phyloP scores from a whole-genome alignment of 1,140 invertebrate species.

The Olivierus martensii region DNA sequence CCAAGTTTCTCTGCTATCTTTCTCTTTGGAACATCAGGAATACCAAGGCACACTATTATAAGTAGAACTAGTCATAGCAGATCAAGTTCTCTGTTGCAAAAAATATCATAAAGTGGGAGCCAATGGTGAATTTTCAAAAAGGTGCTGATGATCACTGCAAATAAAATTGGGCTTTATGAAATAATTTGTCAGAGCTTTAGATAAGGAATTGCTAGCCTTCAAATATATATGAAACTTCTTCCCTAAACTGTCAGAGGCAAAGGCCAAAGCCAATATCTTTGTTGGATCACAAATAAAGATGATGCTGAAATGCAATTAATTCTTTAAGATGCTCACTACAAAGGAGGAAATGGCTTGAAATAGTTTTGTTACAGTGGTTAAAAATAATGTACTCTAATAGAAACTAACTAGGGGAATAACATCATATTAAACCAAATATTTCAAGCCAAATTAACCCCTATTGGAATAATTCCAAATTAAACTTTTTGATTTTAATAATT shows the following conservation, averaged over 20 bases:
- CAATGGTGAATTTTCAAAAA: not conserved
- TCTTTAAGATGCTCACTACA: conserved; percentile 15
- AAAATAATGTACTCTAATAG: too few relatives aligned
- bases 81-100: not conserved
- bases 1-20: not conserved
- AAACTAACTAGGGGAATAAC: too few relatives aligned
- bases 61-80: not conserved
- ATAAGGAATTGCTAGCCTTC: conserved; percentile 12
- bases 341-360: conserved; percentile 9
- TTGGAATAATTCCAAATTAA: too few relatives aligned
- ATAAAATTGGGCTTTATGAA: conserved; percentile 12
- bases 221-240: conserved; percentile 14
- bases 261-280: conserved; percentile 7
- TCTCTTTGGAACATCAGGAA: not conserved
- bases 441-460: too few relatives aligned
- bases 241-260: conserved; percentile 16
- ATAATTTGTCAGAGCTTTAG: conserved; percentile 2
- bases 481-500: too few relatives aligned
- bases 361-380: too few relatives aligned
- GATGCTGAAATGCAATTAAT: conserved; percentile 6
- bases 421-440: too few relatives aligned
- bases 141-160: conserved; percentile 11
- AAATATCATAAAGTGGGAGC: conserved; percentile 10
- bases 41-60: not conserved
- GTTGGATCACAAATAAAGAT: conserved; percentile 23